Base-by-base conservation (phyloP, 2,888 invertebrate genomes). In the Drosophila limbata region DNA sequence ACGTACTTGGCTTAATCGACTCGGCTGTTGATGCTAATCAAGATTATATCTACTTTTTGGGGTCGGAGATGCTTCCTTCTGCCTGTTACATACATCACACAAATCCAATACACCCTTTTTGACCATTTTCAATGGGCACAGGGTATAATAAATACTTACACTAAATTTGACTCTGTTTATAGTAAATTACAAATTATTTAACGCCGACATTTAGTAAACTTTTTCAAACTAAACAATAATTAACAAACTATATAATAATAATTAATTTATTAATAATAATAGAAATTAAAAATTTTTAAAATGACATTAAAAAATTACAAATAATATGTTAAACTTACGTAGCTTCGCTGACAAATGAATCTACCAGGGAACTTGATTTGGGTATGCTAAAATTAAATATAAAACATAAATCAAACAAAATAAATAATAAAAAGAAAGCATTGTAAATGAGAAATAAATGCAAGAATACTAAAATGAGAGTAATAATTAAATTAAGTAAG, bases 271-370 rank as follows among this genome's bases (percentile, higher is more conserved):
- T 25, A 19, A 52, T n/a, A 11, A 25, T 37, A 25, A 8, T 6
- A 4, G 5, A 25, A 5, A 25, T 1, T 25, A 25, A 33, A n/a
- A 11, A 9, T 19, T 47, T 42, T 15, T n/a, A 33, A 40, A 40
- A 50, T 57, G n/a, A 37, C 3, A 59, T 56, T 50, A 51, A 64
- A 65, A 47, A 37, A 66, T 6, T 25, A 25, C 63, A 73, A 47
- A n/a, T 39, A 56, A 50, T 51, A 45, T 31, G n/a, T 47, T 17
- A 21, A 56, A 91, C 91, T 91, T 88, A 91, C 91, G 90, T 80
- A 61, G 91, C 91, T 80, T 91, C 91, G 69, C 64, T 84, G 37
- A 91, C 68, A 33, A 91, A 67, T 50, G 91, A 86, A 80, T 91
- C 90, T 81, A 91, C 91, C 78, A 91, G 60, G 59, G 87, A 88